Evolutionary conservation across 2,113 vertebrate genomes (phyloP).

Genomic region (Charadrius vociferus): DNA sequence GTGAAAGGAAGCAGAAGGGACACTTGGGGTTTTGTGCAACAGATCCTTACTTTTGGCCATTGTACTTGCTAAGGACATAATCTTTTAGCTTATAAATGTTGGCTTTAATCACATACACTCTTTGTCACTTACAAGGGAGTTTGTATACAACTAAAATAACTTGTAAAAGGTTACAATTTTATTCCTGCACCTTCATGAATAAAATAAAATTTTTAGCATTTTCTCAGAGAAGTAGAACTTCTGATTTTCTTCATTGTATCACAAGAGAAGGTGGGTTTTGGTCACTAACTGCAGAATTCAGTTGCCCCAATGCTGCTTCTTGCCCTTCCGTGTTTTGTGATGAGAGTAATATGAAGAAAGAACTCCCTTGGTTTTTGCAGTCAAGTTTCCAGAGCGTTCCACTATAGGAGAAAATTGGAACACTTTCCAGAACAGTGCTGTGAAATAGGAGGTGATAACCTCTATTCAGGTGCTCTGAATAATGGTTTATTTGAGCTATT

Average conservation of each 20-base stretch:
- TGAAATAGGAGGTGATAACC: conserved; percentile 59
- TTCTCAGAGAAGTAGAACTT: conserved; percentile 45
- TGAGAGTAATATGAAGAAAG: conserved; percentile 24
- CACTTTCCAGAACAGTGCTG: conserved; percentile 45
- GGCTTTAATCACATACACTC: conserved; percentile 17
- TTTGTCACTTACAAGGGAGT: conserved; percentile 9
- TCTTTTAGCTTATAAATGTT: conserved; percentile 12
- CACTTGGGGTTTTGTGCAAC: conserved; percentile 44
- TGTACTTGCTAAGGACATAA: conserved; percentile 38
- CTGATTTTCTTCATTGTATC: background rate
- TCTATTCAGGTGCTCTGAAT: conserved; percentile 52
- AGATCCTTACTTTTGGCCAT: background rate
- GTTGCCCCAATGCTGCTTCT: conserved; percentile 35
- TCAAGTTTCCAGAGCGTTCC: conserved; percentile 43
- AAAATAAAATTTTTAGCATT: conserved; percentile 34
- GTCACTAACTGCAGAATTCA: background rate
- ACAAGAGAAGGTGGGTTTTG: background rate
- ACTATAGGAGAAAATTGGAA: conserved; percentile 45
- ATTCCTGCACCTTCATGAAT: conserved; percentile 37
- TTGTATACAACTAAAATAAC: conserved; percentile 40
- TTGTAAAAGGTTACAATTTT: conserved; percentile 44
- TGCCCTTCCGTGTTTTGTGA: background rate
- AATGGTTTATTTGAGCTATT: background rate
- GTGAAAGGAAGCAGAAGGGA: conserved; percentile 5
- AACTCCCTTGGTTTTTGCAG: conserved; percentile 22